Conservation (phyloP, 2,113 vertebrate genomes). For the Macquaria australasica region DNA sequence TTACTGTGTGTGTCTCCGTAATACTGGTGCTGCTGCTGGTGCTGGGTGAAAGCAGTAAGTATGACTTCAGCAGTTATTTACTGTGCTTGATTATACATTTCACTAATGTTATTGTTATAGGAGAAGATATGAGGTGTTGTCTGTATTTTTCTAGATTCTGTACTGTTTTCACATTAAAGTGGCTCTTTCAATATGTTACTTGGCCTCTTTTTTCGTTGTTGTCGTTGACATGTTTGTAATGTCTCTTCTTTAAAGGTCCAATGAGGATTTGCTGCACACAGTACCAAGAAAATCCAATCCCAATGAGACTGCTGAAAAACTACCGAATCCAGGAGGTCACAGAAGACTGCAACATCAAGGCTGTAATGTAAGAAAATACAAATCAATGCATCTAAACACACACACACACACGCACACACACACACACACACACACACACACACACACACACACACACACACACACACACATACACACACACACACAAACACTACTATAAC, state of each 20-base stretch:
- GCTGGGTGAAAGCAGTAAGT: slow-evolving; percentile 71
- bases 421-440: background rate
- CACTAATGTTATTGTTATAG: background rate
- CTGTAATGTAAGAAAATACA: slow-evolving; percentile 69
- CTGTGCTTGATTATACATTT: background rate
- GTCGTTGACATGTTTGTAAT: background rate
- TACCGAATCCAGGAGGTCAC: slow-evolving; percentile 43
- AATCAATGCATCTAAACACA: background rate
- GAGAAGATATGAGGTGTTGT: background rate
- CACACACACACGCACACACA: no score
- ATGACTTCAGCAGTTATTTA: slow-evolving; percentile 8
- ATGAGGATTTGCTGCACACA: slow-evolving; percentile 62
- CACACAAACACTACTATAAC: background rate
- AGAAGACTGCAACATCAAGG: slow-evolving; percentile 63
- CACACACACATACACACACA: no score
- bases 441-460: background rate
- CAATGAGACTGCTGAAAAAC: slow-evolving; percentile 20
- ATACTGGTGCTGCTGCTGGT: slow-evolving; percentile 57
- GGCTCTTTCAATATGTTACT: background rate
- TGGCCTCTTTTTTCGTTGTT: background rate
- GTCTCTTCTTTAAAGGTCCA: slow-evolving; percentile 47
- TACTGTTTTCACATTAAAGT: background rate
- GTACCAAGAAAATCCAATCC: slow-evolving; percentile 19
- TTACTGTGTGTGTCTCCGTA: slow-evolving; percentile 35
- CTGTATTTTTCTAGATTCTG: background rate